Evolutionary conservation across 2,888 invertebrate genomes (phyloP), one percentile per base, ranked within the genome.

Genomic region (Periphyllus acericola): DNA sequence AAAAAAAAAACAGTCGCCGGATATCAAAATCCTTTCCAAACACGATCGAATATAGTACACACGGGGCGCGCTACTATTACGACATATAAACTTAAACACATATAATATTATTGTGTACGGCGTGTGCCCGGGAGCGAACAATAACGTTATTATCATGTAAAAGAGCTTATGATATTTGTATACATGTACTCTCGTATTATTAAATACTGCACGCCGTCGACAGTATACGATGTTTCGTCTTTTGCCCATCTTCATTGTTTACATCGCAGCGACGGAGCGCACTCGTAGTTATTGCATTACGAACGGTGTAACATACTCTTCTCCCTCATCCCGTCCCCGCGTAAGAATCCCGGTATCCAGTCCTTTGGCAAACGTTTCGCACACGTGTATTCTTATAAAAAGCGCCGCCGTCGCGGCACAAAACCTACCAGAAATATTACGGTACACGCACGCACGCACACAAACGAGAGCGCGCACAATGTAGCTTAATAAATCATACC

Each of bases 401-500:
- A 34, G 34, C 32, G 34, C 71, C 71, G 71, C 34, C n/a, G 66
- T 36, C 46, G 19, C 3, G 21, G 21, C 17, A 79, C 29, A 55
- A 79, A 40, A 80, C 36, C 17, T 19, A 66, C 40, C 80, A 40
- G 29, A 80, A 32, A 66, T 60, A 25, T 34, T 78, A 78, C 21
- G 0, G 40, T 32, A 9, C 25, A 71, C 29, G 32, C 29, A 32
- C 29, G 14, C 71, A 3, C 71, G 14, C 17, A 25, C 71, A 32
- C 11, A 71, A 32, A 29, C 29, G 32, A 17, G 6, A 21, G 19
- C 21, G 14, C 68, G 14, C 68, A 68, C 68, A 68, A 68, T 68
- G 68, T 25, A 3, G 11, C 46, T 71, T 34, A 72, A 82, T 82
- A 82, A 82, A 83, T 83, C 72, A 52, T 82, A 72, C 71, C 82